A percentile compares a stretch with the other conserved stretches of the same genome.
These are phyloP conservation scores for Chionis minor DNA, from an alignment of 2,113 vertebrate species.

Conservation along the genomic window DNA sequence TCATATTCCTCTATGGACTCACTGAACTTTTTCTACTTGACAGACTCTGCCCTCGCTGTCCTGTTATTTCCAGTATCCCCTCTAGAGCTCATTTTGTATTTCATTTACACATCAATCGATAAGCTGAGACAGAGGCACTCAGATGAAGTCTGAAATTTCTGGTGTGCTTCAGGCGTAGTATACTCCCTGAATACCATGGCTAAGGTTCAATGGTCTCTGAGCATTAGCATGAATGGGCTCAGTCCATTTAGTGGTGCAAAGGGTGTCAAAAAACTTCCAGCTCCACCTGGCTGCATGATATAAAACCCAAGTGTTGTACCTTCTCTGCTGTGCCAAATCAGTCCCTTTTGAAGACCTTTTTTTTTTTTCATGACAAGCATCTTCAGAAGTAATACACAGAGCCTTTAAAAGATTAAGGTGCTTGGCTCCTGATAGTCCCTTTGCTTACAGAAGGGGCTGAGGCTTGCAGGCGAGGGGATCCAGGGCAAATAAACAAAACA, in stretches of 20 bases:
- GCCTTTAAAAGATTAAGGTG: neutral
- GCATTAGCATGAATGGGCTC: neutral
- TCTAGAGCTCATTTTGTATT: neutral
- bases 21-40: neutral
- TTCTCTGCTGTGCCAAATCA: neutral
- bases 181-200: neutral
- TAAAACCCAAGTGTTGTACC: neutral
- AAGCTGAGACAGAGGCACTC: neutral
- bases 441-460: neutral
- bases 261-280: neutral
- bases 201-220: neutral
- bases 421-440: neutral
- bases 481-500: neutral
- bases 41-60: neutral
- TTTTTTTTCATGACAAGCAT: neutral
- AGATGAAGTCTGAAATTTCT: neutral
- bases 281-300: neutral
- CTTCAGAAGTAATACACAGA: neutral
- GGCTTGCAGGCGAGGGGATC: neutral
- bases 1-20: neutral
- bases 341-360: neutral
- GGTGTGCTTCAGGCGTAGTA: neutral
- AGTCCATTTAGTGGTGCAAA: too few species aligned
- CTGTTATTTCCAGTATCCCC: neutral
- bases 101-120: neutral